Evolutionary conservation across 2,888 invertebrate genomes (phyloP).

Genomic region (Eurytoma adleriae): DNA sequence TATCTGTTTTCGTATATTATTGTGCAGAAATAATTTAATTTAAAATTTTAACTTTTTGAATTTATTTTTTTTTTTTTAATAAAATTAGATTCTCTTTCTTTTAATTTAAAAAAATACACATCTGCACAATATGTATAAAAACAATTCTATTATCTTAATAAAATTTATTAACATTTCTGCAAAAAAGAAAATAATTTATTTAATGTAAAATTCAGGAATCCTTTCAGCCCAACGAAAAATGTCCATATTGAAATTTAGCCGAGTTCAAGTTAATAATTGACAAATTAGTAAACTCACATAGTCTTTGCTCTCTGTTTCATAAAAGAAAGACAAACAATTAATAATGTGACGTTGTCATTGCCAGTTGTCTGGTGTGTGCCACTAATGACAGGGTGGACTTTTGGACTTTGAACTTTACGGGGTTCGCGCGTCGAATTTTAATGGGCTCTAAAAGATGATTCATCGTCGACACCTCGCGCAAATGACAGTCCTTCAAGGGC

Average conservation of each 20-base stretch:
- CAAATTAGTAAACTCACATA: background rate
- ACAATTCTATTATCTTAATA: background rate
- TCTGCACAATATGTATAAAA: background rate
- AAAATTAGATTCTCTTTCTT: background rate
- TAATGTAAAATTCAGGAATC: too few species aligned
- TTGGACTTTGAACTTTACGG: constrained; percentile 53
- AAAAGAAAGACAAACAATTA: constrained; percentile 51
- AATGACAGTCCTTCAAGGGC: constrained; percentile 55
- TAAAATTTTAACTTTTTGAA: background rate
- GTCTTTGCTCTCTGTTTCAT: constrained; percentile 8
- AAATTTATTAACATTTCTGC: too few species aligned
- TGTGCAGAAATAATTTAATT: background rate
- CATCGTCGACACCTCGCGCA: constrained; percentile 47
- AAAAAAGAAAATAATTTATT: too few species aligned
- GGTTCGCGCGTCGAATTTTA: constrained; percentile 55
- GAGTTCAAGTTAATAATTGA: too few species aligned
- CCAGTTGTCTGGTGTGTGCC: constrained; percentile 48
- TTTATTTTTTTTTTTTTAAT: too few species aligned
- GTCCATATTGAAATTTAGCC: too few species aligned
- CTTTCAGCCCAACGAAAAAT: too few species aligned
- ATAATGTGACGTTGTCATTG: constrained; percentile 55
- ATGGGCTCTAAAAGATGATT: constrained; percentile 58
- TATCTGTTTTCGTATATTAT: background rate
- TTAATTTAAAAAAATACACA: background rate
- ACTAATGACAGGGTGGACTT: constrained; percentile 57